Conservation (phyloP, 2,888 invertebrate genomes). For the Onchidella celtica region DNA sequence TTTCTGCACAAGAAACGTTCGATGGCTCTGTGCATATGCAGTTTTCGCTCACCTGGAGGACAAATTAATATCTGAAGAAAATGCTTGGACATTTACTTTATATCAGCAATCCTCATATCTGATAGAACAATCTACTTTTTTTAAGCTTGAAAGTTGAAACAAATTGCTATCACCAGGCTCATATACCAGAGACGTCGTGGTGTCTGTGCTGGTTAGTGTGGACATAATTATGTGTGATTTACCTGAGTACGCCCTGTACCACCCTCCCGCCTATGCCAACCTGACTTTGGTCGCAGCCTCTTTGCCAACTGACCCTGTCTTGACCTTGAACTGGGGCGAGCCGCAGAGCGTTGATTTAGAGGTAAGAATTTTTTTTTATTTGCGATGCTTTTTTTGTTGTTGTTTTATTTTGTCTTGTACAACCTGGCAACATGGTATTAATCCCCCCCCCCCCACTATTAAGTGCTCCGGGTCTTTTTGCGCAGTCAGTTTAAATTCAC, state of each 20-base stretch:
- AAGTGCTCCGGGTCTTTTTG: too few relatives aligned
- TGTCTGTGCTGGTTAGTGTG: slow-evolving; percentile 61
- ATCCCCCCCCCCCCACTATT: too few relatives aligned
- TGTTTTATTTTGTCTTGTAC: too few relatives aligned
- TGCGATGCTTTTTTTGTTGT: too few relatives aligned
- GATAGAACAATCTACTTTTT: background rate
- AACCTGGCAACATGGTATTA: too few relatives aligned
- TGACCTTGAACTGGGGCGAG: slow-evolving; percentile 64
- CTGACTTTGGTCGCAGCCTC: slow-evolving; percentile 46
- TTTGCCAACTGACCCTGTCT: slow-evolving; percentile 61
- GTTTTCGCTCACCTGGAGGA: background rate
- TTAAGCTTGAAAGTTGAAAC: too few relatives aligned
- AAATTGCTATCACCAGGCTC: too few relatives aligned
- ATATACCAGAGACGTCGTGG: slow-evolving; percentile 22
- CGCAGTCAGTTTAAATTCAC: too few relatives aligned
- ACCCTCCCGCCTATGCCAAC: slow-evolving; percentile 47
- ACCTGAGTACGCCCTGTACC: slow-evolving; percentile 48
- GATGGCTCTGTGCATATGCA: too few relatives aligned
- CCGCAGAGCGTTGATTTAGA: background rate
- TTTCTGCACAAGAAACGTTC: too few relatives aligned
- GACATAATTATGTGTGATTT: slow-evolving; percentile 56
- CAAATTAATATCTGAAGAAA: background rate
- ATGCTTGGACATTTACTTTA: background rate
- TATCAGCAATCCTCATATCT: background rate
- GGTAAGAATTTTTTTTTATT: too few relatives aligned